Conservation (phyloP, 1,140 invertebrate genomes). For the Brachionus calyciflorus region DNA sequence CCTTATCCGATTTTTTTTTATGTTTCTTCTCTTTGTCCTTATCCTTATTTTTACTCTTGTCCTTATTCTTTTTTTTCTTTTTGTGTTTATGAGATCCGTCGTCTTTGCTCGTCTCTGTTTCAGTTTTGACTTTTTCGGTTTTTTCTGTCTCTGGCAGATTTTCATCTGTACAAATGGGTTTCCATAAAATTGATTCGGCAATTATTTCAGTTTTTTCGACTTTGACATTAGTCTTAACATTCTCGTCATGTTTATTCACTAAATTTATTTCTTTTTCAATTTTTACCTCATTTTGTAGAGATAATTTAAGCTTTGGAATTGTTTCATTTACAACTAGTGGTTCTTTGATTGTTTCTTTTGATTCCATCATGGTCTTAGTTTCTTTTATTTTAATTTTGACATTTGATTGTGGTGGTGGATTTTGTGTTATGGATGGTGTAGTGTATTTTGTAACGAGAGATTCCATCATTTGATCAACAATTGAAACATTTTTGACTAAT, state of each 20-base stretch:
- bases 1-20: slow-evolving; percentile 39
- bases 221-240: slow-evolving; percentile 7
- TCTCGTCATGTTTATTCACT: neutral
- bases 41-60: slow-evolving; percentile 31
- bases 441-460: slow-evolving; percentile 17
- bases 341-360: too few relatives aligned
- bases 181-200: slow-evolving; percentile 4
- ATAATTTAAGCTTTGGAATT: slow-evolving; percentile 3
- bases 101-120: neutral
- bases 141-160: neutral
- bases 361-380: neutral
- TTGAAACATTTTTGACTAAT: neutral
- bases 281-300: neutral
- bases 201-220: too few relatives aligned
- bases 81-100: neutral
- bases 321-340: too few relatives aligned
- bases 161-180: slow-evolving; percentile 21
- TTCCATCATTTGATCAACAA: slow-evolving; percentile 20
- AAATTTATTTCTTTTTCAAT: neutral
- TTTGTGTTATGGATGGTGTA: neutral
- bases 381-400: slow-evolving; percentile 1
- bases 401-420: neutral
- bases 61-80: slow-evolving; percentile 46
- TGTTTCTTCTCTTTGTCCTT: slow-evolving; percentile 39
- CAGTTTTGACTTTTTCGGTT: neutral